Conservation (phyloP, 2,113 vertebrate genomes). For the Rhombomys opimus region DNA sequence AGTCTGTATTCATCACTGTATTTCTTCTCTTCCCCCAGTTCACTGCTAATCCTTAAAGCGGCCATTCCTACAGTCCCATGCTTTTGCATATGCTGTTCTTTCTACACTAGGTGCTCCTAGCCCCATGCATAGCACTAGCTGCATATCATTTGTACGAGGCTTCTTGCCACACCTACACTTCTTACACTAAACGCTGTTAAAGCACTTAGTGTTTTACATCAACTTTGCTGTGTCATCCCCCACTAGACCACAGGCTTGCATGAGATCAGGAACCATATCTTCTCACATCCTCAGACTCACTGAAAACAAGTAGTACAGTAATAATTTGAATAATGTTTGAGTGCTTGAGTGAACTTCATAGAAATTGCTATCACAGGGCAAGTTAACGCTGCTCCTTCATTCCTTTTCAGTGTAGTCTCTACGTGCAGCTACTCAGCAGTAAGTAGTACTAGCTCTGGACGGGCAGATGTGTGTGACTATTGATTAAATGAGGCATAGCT, state of each 20-base stretch:
- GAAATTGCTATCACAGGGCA: not conserved
- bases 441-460: slow-evolving; percentile 14
- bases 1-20: not conserved
- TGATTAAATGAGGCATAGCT: slow-evolving; percentile 32
- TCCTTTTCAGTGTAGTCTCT: not conserved
- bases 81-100: not conserved
- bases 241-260: not conserved
- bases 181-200: slow-evolving; percentile 17
- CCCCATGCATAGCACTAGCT: not conserved
- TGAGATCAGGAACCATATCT: not conserved
- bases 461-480: not conserved
- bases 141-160: not conserved
- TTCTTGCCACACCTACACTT: not conserved
- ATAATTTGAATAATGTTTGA: not conserved
- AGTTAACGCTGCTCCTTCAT: not conserved
- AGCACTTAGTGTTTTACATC: not conserved
- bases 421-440: slow-evolving; percentile 37
- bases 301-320: not conserved
- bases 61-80: not conserved
- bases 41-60: not conserved
- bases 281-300: not conserved
- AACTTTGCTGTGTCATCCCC: not conserved
- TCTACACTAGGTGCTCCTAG: not conserved
- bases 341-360: slow-evolving; percentile 35
- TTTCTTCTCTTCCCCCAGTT: not conserved